A percentile compares a stretch with the other conserved stretches of the same genome.
Evolutionary conservation across 2,797 vertebrate genomes (phyloP).

Genomic region (Hyperoplus lanceolatus): DNA sequence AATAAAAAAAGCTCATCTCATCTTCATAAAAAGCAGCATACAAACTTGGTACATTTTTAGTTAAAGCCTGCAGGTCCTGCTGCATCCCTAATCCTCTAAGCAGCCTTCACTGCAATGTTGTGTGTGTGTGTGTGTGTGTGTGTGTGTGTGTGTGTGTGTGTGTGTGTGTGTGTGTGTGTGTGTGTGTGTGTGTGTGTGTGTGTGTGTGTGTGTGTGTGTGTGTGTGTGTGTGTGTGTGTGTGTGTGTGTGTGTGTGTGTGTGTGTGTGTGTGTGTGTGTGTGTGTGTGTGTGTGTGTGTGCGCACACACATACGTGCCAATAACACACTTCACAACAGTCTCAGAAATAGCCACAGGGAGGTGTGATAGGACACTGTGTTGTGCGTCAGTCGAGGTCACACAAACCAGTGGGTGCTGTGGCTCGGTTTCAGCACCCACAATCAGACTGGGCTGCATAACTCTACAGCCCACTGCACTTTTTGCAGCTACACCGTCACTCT

Average conservation of each 20-base stretch:
- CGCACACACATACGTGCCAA: not conserved
- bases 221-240: too few relatives aligned
- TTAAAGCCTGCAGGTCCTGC: slow-evolving; percentile 24
- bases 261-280: too few relatives aligned
- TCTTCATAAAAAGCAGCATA: slow-evolving; percentile 16
- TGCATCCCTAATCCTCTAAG: slow-evolving; percentile 64
- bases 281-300: not conserved
- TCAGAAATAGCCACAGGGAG: slow-evolving; percentile 54
- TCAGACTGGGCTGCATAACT: slow-evolving; percentile 44
- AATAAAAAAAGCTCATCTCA: not conserved
- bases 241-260: too few relatives aligned
- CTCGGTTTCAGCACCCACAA: slow-evolving; percentile 49
- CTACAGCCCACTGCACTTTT: slow-evolving; percentile 65
- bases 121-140: too few relatives aligned
- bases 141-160: too few relatives aligned
- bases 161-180: too few relatives aligned
- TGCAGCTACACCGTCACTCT: slow-evolving; percentile 45
- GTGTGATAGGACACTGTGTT: slow-evolving; percentile 54
- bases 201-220: too few relatives aligned
- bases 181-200: too few relatives aligned
- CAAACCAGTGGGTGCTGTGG: slow-evolving; percentile 20
- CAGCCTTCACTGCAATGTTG: slow-evolving; percentile 10
- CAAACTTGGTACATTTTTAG: slow-evolving; percentile 5
- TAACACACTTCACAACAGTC: slow-evolving; percentile 50
- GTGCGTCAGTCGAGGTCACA: slow-evolving; percentile 57